Evolutionary conservation across 2,113 vertebrate species (phyloP).

Genomic region (Strix aluco): DNA sequence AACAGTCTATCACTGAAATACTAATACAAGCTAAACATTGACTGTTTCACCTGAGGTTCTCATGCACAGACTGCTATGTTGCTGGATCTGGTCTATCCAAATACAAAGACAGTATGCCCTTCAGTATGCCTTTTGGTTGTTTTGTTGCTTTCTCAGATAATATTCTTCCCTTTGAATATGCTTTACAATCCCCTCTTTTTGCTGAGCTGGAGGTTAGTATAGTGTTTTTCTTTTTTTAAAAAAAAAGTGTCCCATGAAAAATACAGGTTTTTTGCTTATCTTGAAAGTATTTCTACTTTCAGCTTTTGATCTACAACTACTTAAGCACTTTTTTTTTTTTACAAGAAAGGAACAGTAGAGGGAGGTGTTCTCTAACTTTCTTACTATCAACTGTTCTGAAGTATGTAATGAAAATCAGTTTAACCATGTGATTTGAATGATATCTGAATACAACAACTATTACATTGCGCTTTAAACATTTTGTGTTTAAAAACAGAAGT

Average conservation of each 20-base stretch:
- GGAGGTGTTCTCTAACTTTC: conserved; percentile 64
- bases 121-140: not conserved
- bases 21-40: not conserved
- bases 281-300: not conserved
- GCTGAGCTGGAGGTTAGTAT: not conserved
- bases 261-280: not conserved
- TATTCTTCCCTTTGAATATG: not conserved
- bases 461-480: not conserved
- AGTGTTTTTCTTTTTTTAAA: not conserved
- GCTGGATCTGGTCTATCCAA: not conserved
- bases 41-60: not conserved
- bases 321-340: not conserved
- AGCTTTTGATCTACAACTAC: not conserved
- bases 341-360: conserved; percentile 61
- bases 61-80: not conserved
- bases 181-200: not conserved
- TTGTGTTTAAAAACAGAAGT: not conserved
- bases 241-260: not conserved
- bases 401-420: not conserved
- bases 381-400: not conserved
- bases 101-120: not conserved
- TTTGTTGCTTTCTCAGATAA: not conserved
- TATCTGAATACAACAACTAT: not conserved
- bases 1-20: not conserved
- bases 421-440: not conserved